phyloP scores from a whole-genome alignment of 2,113 vertebrate genomes.

The Oxyura jamaicensis region DNA sequence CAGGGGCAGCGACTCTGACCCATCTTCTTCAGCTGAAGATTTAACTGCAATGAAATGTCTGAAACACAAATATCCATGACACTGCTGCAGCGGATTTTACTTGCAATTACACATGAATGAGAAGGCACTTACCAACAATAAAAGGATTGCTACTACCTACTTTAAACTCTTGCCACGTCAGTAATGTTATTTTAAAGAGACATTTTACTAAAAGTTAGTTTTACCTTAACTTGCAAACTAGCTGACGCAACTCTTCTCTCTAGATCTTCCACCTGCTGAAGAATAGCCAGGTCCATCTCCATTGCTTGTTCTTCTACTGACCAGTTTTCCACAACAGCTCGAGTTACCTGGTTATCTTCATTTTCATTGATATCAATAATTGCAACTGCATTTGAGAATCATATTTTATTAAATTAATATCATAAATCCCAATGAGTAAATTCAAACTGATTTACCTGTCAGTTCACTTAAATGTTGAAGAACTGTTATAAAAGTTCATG shows the following conservation, averaged over 20 bases:
- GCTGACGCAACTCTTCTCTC: conserved; percentile 91
- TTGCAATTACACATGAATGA: background rate
- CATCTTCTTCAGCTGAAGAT: background rate
- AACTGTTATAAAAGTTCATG: background rate
- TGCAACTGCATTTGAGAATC: conserved; percentile 79
- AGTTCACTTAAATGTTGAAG: conserved; percentile 16
- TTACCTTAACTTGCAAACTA: conserved; percentile 93
- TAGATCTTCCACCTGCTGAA: conserved; percentile 93
- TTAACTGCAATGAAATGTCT: background rate
- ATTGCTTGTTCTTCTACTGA: conserved; percentile 93
- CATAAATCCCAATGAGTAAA: background rate
- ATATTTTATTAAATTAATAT: conserved; percentile 64
- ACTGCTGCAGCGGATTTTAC: background rate
- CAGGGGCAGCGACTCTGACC: background rate
- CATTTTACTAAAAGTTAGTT: conserved; percentile 63
- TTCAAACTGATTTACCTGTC: background rate
- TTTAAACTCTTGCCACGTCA: conserved; percentile 26
- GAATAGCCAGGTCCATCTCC: conserved; percentile 88
- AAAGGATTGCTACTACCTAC: background rate
- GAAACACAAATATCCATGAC: background rate
- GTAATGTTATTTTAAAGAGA: conserved; percentile 33
- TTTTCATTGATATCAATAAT: conserved; percentile 85
- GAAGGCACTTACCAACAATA: conserved; percentile 36
- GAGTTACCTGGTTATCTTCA: conserved; percentile 85
- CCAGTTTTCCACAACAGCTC: conserved; percentile 88